Evolutionary conservation across 2,797 vertebrate genomes (phyloP).

Genomic region (Alauda arvensis): DNA sequence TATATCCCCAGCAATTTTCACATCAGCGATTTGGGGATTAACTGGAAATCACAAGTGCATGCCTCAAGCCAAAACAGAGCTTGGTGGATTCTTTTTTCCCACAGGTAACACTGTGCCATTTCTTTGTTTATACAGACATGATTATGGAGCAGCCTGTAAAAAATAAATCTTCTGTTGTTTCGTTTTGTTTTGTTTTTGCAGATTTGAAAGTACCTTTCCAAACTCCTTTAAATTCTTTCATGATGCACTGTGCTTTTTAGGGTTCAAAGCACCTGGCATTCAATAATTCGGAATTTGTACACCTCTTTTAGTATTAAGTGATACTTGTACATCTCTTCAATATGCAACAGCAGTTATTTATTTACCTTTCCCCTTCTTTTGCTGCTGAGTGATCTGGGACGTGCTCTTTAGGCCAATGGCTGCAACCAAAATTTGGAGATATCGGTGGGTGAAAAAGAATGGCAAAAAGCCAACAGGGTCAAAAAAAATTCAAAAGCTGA

Average conservation of each 20-base stretch:
- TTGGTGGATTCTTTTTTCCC: background rate
- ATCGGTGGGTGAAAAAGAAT: background rate
- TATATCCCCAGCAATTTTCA: background rate
- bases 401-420: background rate
- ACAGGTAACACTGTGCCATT: background rate
- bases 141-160: background rate
- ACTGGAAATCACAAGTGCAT: constrained; percentile 1
- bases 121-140: background rate
- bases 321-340: background rate
- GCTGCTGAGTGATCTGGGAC: background rate
- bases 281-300: background rate
- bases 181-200: background rate
- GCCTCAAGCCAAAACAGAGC: constrained; percentile 14
- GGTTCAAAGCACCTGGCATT: background rate
- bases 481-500: background rate
- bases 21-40: constrained; percentile 29
- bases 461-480: fast-evolving
- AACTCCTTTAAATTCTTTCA: background rate
- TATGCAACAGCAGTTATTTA: background rate
- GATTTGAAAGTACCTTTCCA: background rate
- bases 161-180: background rate
- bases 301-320: background rate
- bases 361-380: background rate
- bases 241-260: background rate
- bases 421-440: background rate